Conservation (phyloP, 2,888 invertebrate genomes). For the Trichopria drosophilae region DNA sequence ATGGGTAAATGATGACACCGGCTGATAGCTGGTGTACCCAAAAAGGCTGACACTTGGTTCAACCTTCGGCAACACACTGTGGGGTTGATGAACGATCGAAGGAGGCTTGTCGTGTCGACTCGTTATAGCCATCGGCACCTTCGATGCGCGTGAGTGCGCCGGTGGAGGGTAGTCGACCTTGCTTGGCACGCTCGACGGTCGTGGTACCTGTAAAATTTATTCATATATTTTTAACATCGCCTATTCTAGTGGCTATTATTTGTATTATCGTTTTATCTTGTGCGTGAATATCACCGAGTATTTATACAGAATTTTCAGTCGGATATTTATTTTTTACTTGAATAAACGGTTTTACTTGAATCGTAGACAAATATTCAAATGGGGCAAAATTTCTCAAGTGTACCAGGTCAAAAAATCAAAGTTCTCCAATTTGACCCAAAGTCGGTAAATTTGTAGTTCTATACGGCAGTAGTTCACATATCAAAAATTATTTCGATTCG, state of each 20-base stretch:
- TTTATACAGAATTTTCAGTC: too few species aligned
- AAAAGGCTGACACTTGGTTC: constrained; percentile 72
- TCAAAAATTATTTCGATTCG: too few species aligned
- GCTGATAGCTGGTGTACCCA: constrained; percentile 67
- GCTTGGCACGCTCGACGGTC: constrained; percentile 53
- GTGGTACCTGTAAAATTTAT: constrained; percentile 45
- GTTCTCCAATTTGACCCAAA: too few species aligned
- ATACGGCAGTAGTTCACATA: too few species aligned
- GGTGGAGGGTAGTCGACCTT: constrained; percentile 58
- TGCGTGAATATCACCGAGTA: neutral
- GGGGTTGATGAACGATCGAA: constrained; percentile 41
- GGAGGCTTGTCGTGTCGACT: constrained; percentile 38
- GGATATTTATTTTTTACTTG: too few species aligned
- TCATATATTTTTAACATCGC: neutral
- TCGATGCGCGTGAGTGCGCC: constrained; percentile 59
- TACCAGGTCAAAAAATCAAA: too few species aligned
- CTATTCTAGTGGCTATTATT: neutral
- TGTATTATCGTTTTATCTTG: neutral
- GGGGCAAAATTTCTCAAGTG: too few species aligned
- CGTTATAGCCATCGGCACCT: constrained; percentile 53
- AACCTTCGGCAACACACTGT: constrained; percentile 62
- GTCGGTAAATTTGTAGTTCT: too few species aligned
- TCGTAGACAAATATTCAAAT: too few species aligned
- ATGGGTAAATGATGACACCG: constrained; percentile 58
- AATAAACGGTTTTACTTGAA: too few species aligned